phyloP scores from a whole-genome alignment of 2,888 invertebrate species.

The Platycheirus rosarum region DNA sequence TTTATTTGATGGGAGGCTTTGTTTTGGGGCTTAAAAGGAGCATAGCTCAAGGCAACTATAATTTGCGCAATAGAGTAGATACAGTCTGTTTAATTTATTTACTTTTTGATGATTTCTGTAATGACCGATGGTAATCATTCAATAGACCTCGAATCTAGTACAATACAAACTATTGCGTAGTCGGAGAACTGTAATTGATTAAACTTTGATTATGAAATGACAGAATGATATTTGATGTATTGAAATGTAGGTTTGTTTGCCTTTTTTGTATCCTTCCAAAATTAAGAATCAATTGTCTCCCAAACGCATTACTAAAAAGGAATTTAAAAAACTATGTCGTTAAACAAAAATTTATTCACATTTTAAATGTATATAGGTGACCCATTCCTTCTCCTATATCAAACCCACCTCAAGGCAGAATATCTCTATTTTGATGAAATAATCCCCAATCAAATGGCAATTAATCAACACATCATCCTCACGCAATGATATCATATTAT shows the following conservation, averaged over 20 bases:
- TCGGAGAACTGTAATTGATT: too few relatives aligned
- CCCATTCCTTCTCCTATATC: neutral
- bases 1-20: slow-evolving; percentile 1
- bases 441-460: slow-evolving; percentile 59
- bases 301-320: slow-evolving; percentile 1
- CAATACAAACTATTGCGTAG: neutral
- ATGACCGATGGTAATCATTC: slow-evolving; percentile 4
- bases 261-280: neutral
- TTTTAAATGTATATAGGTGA: neutral
- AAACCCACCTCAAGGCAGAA: slow-evolving; percentile 1
- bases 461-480: slow-evolving; percentile 58
- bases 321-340: slow-evolving; percentile 8
- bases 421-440: neutral
- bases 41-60: neutral
- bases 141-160: slow-evolving; percentile 8
- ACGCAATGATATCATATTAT: slow-evolving; percentile 52
- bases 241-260: neutral
- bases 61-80: neutral
- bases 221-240: neutral
- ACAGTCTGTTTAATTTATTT: neutral
- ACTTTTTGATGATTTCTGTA: slow-evolving; percentile 13
- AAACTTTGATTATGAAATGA: neutral
- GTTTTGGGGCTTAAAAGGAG: neutral
- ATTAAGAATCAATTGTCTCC: slow-evolving; percentile 14
- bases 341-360: slow-evolving; percentile 19